Evolutionary conservation across 2,888 invertebrate species (phyloP), one percentile per base, ranked within the genome.

Genomic region (Ernsta delagoae): DNA sequence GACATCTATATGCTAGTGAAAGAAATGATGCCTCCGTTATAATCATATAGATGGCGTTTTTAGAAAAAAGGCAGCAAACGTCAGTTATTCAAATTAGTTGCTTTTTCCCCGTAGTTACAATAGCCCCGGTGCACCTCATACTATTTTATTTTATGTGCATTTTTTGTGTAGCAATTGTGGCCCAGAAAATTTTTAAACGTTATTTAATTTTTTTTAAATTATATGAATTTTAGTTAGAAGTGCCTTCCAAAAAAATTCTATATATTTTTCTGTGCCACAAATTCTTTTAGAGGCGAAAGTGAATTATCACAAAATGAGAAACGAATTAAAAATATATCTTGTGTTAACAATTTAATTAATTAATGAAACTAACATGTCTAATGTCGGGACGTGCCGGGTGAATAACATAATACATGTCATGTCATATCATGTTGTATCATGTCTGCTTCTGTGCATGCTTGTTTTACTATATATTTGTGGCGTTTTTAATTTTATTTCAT

Each of bases 401-500:
- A 16, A 50, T 68, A 62, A 68, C 62, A 67, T 50, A 16, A 12
- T 48, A 48, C 48, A 12, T 48, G 43, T 45, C 48, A 48, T 56
- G 59, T 50, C 24, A 54, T 45, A 34, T 57, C 67, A 66, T 60
- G 59, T 59, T 12, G 31, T 56, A 61, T 57, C 48, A 62, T 79
- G 89, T 89, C 84, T 85, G 90, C 87, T 88, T 89, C 85, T 86
- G 81, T 87, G 90, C 86, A 86, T 89, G 89, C 81, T 78, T 83
- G 83, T 84, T 71, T 74, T 71, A 67, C 70, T 74, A 71, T 72
- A 69, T 73, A 57, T 39, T 4, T 68, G 68, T 68, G 54, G 63
- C 73, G 70, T 74, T 70, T 77, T 71, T 73, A 75, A 69, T 82
- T 82, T 84, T 79, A n/a, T 79, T 45, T 11, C n/a, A n/a, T 45